These are phyloP conservation scores for Spermophilus dauricus DNA, from an alignment of 2,113 vertebrate genomes.

Conservation along the genomic window DNA sequence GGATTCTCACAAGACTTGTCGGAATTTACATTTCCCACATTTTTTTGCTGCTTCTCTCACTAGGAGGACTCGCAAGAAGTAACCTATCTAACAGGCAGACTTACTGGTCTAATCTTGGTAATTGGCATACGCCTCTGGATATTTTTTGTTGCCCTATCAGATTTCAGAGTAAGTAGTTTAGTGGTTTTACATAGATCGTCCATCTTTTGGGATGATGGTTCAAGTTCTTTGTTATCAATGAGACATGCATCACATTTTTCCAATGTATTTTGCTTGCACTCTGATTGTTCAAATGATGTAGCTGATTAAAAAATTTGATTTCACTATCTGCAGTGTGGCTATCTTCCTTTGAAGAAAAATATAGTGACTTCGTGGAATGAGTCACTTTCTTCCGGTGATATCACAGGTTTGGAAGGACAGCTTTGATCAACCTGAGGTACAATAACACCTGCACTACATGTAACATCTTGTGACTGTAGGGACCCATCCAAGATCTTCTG, in stretches of 20 bases:
- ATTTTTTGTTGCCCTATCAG: slow-evolving; percentile 87
- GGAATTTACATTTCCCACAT: slow-evolving; percentile 68
- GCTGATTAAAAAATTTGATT: slow-evolving; percentile 83
- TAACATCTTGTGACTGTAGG: slow-evolving; percentile 86
- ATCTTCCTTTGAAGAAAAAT: slow-evolving; percentile 94
- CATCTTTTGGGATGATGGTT: slow-evolving; percentile 77
- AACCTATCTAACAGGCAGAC: slow-evolving; percentile 91
- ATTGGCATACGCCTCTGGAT: slow-evolving; percentile 91
- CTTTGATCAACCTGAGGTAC: slow-evolving; percentile 81
- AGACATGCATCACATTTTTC: slow-evolving; percentile 80
- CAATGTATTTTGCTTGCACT: slow-evolving; percentile 79
- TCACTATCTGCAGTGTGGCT: slow-evolving; percentile 81
- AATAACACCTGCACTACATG: neutral
- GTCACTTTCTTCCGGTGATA: slow-evolving; percentile 90
- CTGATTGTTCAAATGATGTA: slow-evolving; percentile 80
- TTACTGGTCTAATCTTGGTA: slow-evolving; percentile 92
- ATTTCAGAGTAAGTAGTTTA: slow-evolving; percentile 80
- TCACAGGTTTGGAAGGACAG: slow-evolving; percentile 78
- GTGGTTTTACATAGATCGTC: slow-evolving; percentile 84
- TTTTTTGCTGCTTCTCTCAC: slow-evolving; percentile 89
- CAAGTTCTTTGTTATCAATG: slow-evolving; percentile 86
- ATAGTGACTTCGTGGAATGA: slow-evolving; percentile 90
- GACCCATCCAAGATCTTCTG: slow-evolving; percentile 96
- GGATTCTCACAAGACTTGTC: slow-evolving; percentile 87
- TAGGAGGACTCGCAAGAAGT: slow-evolving; percentile 85